These are phyloP conservation scores for Gobionotothen gibberifrons DNA, from an alignment of 2,797 vertebrate species.

Conservation along the genomic window DNA sequence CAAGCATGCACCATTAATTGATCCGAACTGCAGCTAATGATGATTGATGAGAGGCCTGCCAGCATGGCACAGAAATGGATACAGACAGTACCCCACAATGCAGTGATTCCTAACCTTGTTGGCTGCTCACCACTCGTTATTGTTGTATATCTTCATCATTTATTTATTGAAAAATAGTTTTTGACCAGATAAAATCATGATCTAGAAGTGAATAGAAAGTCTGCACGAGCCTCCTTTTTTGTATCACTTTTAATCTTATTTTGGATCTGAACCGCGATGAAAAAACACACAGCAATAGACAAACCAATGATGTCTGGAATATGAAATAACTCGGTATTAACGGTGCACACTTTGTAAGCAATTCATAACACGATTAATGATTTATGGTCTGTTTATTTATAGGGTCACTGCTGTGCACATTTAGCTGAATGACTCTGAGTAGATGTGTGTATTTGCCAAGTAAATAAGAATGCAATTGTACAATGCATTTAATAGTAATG, in stretches of 20 bases:
- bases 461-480: background rate
- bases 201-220: too few relatives aligned
- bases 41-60: slow-evolving; percentile 50
- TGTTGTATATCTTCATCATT: background rate
- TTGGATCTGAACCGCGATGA: background rate
- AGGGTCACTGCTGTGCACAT: background rate
- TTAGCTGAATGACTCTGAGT: background rate
- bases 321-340: background rate
- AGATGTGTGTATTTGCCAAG: background rate
- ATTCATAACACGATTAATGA: background rate
- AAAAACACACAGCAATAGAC: background rate
- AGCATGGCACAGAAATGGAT: background rate
- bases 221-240: background rate
- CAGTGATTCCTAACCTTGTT: background rate
- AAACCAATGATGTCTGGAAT: background rate
- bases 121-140: background rate
- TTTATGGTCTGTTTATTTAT: background rate
- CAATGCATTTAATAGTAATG: too few relatives aligned
- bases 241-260: background rate
- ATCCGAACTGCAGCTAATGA: slow-evolving; percentile 61
- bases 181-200: too few relatives aligned
- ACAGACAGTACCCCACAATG: background rate
- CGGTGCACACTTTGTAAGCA: too few relatives aligned
- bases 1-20: slow-evolving; percentile 48
- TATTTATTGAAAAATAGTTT: too few relatives aligned